A percentile compares a stretch with the other conserved stretches of the same genome.
These are phyloP conservation scores for Plusia festucae DNA, from an alignment of 2,888 invertebrate species.

Conservation along the genomic window DNA sequence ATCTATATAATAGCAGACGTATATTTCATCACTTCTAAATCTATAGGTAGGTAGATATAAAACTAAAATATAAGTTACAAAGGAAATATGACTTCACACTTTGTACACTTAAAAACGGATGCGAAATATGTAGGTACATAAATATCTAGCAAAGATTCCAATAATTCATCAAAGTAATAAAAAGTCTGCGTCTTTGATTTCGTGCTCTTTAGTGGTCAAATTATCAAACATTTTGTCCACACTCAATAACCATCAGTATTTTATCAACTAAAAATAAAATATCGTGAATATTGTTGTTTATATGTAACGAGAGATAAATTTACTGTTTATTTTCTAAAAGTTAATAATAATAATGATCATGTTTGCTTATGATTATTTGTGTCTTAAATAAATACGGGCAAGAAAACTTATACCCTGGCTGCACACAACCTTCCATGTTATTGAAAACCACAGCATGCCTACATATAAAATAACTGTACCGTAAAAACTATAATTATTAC, in stretches of 20 bases:
- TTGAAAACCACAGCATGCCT: neutral
- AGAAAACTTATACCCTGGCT: neutral
- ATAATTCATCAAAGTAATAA: constrained; percentile 62
- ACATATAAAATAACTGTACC: neutral
- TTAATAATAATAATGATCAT: too few species aligned
- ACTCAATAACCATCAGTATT: constrained; percentile 19
- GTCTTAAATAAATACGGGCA: neutral
- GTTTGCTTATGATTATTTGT: neutral
- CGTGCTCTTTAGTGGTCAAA: constrained; percentile 40
- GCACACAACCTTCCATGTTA: neutral
- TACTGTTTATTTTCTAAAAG: too few species aligned
- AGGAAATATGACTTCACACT: constrained; percentile 28
- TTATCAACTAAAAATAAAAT: neutral
- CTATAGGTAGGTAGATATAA: constrained; percentile 25
- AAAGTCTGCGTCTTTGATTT: constrained; percentile 63
- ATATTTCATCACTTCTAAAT: constrained; percentile 24
- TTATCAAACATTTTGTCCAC: constrained; percentile 34
- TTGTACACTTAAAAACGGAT: constrained; percentile 24
- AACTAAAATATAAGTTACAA: constrained; percentile 27
- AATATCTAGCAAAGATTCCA: constrained; percentile 55
- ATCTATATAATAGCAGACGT: neutral
- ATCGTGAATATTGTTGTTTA: neutral
- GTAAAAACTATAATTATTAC: constrained; percentile 4
- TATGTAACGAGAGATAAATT: neutral
- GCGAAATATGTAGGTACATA: constrained; percentile 49